These are phyloP conservation scores for Frankliniella fusca DNA, from an alignment of 2,888 invertebrate genomes.

Conservation along the genomic window DNA sequence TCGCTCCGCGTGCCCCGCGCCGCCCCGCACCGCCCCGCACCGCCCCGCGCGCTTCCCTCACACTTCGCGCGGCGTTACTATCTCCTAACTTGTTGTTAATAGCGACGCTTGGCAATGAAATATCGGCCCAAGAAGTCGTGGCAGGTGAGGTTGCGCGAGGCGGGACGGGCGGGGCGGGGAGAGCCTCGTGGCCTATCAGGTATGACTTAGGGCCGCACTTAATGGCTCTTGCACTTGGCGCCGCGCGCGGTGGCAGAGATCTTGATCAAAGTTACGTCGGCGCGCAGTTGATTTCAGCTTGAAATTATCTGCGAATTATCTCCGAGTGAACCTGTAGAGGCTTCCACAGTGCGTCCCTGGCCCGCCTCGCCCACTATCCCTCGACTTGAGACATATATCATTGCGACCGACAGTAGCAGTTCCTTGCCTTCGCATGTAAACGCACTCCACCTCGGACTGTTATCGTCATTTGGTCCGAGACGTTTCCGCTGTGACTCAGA, in stretches of 20 bases:
- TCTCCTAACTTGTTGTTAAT: conserved; percentile 25
- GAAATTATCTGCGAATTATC: conserved; percentile 23
- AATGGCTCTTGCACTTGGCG: conserved; percentile 1
- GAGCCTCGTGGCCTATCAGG: neutral
- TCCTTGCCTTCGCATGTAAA: no score
- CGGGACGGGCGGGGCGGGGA: neutral
- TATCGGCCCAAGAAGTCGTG: conserved; percentile 15
- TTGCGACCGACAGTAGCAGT: no score
- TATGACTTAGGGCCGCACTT: conserved; percentile 22
- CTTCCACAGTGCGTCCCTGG: neutral
- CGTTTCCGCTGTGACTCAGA: no score
- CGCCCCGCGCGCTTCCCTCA: neutral
- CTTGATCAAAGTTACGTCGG: conserved; percentile 19
- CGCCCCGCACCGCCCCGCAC: neutral
- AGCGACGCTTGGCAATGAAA: conserved; percentile 22
- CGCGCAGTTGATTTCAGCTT: conserved; percentile 26
- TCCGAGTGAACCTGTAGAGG: neutral
- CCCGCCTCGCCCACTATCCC: neutral
- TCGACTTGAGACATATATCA: no score
- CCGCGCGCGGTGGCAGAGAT: neutral
- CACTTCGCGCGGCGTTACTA: neutral
- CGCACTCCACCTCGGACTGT: no score
- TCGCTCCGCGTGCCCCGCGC: neutral
- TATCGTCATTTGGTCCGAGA: no score
- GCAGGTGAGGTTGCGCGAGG: neutral